Percentiles rank a stretch among this genome's conserved stretches.
Evolutionary conservation across 1,140 invertebrate genomes (phyloP).

Genomic region (Drosophila sp.): DNA sequence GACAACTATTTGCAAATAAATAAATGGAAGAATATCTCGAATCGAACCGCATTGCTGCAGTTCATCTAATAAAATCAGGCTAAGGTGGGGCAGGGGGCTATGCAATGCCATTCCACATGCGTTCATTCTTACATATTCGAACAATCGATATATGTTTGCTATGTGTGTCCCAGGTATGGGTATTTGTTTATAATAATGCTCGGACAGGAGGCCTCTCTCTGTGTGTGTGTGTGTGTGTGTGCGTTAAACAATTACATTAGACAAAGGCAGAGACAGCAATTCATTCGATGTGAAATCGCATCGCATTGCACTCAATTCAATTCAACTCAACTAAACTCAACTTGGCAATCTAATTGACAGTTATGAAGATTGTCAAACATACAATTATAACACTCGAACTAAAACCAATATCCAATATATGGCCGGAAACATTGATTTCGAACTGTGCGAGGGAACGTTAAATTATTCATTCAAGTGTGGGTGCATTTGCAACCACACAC

Average conservation of each 20-base stretch:
- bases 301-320: not conserved
- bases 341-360: conserved; percentile 76
- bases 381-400: conserved; percentile 74
- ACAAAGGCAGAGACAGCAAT: conserved; percentile 14
- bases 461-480: conserved; percentile 53
- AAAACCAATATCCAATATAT: conserved; percentile 52
- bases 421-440: conserved; percentile 43
- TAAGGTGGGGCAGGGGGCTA: too few relatives aligned
- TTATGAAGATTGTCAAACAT: conserved; percentile 82
- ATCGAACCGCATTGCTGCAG: conserved; percentile 32
- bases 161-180: conserved; percentile 21
- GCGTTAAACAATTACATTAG: conserved; percentile 79
- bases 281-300: not conserved
- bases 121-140: not conserved
- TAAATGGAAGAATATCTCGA: not conserved
- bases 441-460: conserved; percentile 22
- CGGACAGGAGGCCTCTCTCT: conserved; percentile 14
- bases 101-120: conserved; percentile 34
- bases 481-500: conserved; percentile 42
- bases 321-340: conserved; percentile 11
- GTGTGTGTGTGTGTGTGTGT: too few relatives aligned
- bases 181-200: conserved; percentile 78
- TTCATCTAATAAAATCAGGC: conserved; percentile 71
- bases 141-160: not conserved
- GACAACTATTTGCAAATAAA: not conserved